These are phyloP conservation scores for Platichthys flesus DNA, from an alignment of 2,113 vertebrate genomes.

Conservation along the genomic window DNA sequence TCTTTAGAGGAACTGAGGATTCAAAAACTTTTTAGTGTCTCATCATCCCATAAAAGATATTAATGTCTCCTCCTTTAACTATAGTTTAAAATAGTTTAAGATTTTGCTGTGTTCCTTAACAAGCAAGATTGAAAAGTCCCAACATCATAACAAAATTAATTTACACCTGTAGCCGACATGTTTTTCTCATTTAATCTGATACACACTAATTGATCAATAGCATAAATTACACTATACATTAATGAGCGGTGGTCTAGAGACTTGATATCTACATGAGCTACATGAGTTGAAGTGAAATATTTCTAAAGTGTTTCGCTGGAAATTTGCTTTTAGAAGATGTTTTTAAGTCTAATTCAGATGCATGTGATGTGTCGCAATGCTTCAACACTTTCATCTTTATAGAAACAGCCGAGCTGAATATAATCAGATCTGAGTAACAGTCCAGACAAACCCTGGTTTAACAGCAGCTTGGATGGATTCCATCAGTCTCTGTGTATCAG, in stretches of 20 bases:
- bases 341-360: not conserved
- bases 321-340: not conserved
- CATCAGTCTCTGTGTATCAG: conserved; percentile 13
- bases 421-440: not conserved
- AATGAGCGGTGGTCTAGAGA: no score
- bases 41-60: not conserved
- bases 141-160: not conserved
- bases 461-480: not conserved
- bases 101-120: no score
- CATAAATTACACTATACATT: no score
- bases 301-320: no score
- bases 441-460: not conserved
- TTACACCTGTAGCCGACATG: not conserved
- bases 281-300: no score
- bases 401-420: not conserved
- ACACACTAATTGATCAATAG: not conserved
- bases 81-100: no score
- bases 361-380: not conserved
- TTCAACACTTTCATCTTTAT: not conserved
- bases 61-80: no score
- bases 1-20: not conserved
- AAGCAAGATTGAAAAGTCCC: no score
- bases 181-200: not conserved
- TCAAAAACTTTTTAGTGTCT: not conserved
- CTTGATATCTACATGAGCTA: no score